These are phyloP conservation scores for Falcunculus frontatus DNA, from an alignment of 2,113 vertebrate genomes.

Conservation along the genomic window DNA sequence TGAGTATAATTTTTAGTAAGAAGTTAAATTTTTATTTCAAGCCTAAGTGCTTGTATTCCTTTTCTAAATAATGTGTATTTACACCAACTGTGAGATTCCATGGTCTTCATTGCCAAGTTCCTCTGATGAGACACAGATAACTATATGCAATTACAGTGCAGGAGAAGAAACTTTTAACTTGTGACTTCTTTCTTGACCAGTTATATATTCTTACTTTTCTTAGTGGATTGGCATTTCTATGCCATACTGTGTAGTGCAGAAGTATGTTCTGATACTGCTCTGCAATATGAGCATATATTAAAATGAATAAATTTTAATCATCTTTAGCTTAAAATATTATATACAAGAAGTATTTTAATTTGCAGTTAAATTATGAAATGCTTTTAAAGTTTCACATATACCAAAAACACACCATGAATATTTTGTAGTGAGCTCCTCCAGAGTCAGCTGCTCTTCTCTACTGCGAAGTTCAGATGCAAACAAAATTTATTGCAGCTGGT, in stretches of 20 bases:
- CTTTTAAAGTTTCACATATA: neutral
- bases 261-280: neutral
- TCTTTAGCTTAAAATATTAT: neutral
- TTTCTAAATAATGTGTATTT: neutral
- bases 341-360: neutral
- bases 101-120: neutral
- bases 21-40: neutral
- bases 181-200: neutral
- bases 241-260: neutral
- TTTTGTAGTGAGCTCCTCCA: neutral
- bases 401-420: neutral
- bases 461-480: neutral
- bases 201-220: neutral
- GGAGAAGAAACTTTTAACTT: neutral
- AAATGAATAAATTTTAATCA: neutral
- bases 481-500: slow-evolving; percentile 21
- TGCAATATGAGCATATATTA: neutral
- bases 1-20: neutral
- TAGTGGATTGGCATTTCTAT: neutral
- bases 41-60: neutral
- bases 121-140: neutral
- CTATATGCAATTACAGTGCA: neutral
- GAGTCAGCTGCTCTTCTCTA: neutral
- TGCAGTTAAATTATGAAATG: neutral
- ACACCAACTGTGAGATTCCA: neutral